These are phyloP conservation scores for Apodemus sylvaticus DNA, from an alignment of 2,113 vertebrate genomes.

Conservation along the genomic window DNA sequence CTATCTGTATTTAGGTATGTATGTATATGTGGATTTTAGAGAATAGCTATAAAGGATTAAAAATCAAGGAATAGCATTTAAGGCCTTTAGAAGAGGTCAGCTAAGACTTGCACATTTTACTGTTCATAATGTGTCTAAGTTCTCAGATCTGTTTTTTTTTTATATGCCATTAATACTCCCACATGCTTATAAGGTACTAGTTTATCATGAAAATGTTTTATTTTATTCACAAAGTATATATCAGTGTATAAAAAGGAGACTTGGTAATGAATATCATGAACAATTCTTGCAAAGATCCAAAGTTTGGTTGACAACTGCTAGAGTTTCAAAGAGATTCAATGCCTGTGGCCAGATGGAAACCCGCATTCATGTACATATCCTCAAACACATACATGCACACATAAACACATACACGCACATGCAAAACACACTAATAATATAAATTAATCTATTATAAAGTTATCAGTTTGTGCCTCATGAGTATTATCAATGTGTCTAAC, in stretches of 20 bases:
- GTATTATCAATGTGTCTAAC: not conserved
- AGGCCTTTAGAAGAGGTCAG: not conserved
- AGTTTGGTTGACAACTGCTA: not conserved
- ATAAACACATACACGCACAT: not conserved
- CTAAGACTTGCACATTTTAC: not conserved
- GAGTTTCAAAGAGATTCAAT: not conserved
- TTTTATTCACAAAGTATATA: not conserved
- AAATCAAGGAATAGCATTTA: not conserved
- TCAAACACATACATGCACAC: not conserved
- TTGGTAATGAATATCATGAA: not conserved
- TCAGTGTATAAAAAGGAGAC: not conserved
- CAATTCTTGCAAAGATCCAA: not conserved
- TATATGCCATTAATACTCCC: not conserved
- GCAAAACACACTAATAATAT: not conserved
- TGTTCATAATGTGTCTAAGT: not conserved
- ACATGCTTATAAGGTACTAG: not conserved
- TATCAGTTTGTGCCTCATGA: not conserved
- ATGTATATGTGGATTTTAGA: not conserved
- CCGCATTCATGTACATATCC: not conserved
- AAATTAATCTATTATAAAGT: not conserved
- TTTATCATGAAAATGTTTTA: not conserved
- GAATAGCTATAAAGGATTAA: no score
- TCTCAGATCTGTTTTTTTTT: not conserved
- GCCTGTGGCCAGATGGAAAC: not conserved
- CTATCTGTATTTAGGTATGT: not conserved